phyloP scores from a whole-genome alignment of 2,797 vertebrate genomes.

The Pitangus sulphuratus region DNA sequence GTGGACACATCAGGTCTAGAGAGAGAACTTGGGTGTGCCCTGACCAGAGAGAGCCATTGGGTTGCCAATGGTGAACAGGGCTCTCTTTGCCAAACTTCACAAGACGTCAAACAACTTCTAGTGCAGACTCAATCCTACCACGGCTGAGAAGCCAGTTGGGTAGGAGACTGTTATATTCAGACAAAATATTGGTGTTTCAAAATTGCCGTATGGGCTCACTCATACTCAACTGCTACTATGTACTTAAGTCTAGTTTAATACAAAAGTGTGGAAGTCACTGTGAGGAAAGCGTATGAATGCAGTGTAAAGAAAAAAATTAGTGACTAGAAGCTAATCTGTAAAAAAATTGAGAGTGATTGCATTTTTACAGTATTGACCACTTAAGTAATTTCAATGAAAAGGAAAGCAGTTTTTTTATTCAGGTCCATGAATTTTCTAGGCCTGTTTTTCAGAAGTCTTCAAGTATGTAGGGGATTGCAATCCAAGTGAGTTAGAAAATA shows the following conservation, averaged over 20 bases:
- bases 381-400: neutral
- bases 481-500: neutral
- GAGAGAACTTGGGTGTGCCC: neutral
- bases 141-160: neutral
- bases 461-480: rapidly evolving
- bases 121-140: neutral
- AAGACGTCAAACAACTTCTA: neutral
- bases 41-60: neutral
- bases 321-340: neutral
- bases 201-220: neutral
- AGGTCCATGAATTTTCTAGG: neutral
- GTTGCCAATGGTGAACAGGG: rapidly evolving
- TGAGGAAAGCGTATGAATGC: neutral
- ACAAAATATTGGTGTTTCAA: neutral
- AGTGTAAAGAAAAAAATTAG: neutral
- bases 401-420: neutral
- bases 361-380: neutral
- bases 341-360: neutral
- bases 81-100: neutral
- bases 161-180: neutral
- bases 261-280: neutral
- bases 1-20: neutral
- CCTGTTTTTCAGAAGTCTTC: neutral
- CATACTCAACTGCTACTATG: neutral
- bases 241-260: neutral